phyloP scores from a whole-genome alignment of 1,140 invertebrate species.

The Drosophila sechellia region DNA sequence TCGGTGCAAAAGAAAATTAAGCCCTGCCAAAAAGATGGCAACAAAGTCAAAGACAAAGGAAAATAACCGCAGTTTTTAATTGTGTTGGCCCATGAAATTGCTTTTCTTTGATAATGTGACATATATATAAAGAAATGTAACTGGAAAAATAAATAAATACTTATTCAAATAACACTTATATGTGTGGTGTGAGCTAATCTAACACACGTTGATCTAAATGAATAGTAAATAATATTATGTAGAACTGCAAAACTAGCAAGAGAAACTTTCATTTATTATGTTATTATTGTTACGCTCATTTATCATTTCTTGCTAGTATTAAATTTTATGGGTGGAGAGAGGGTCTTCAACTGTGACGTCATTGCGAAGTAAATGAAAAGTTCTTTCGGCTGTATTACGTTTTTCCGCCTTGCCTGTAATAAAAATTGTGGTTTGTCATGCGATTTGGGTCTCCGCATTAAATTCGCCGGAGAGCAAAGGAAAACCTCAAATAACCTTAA shows the following conservation, averaged over 20 bases:
- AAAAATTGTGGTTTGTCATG: slow-evolving; percentile 76
- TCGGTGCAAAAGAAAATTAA: slow-evolving; percentile 34
- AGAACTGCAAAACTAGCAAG: slow-evolving; percentile 14
- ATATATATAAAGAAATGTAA: background rate
- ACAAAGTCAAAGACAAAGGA: slow-evolving; percentile 26
- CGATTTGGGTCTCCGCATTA: slow-evolving; percentile 48
- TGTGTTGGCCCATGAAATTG: slow-evolving; percentile 21
- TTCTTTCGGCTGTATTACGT: slow-evolving; percentile 48
- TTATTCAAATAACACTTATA: too few relatives aligned
- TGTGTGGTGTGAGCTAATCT: too few relatives aligned
- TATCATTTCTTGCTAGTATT: slow-evolving; percentile 3
- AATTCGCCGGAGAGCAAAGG: background rate
- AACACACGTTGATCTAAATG: too few relatives aligned
- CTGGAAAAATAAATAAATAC: background rate
- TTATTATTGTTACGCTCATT: slow-evolving; percentile 35
- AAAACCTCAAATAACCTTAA: slow-evolving; percentile 12
- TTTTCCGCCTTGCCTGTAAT: slow-evolving; percentile 65
- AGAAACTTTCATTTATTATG: slow-evolving; percentile 51
- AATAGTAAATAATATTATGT: too few relatives aligned
- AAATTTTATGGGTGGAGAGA: slow-evolving; percentile 1
- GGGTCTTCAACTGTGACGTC: slow-evolving; percentile 56
- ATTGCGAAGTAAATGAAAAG: slow-evolving; percentile 70
- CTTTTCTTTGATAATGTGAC: slow-evolving; percentile 2
- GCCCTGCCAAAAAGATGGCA: slow-evolving; percentile 6
- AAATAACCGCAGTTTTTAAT: slow-evolving; percentile 25